Percentiles rank a stretch among this genome's conserved stretches.
These are phyloP conservation scores for Conopomorpha cramerella DNA, from an alignment of 1,140 invertebrate species.

Conservation along the genomic window DNA sequence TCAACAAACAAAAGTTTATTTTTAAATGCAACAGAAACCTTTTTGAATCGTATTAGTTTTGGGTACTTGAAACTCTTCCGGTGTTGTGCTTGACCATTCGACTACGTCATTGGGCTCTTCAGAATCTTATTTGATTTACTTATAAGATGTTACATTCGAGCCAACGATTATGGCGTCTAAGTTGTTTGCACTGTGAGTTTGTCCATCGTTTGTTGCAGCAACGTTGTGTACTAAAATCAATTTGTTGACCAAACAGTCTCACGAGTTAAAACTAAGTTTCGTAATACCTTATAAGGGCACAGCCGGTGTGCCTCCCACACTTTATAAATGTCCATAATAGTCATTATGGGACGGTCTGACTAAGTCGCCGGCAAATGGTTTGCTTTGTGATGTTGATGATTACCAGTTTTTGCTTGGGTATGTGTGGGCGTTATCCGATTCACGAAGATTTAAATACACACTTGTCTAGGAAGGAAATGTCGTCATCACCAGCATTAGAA, in stretches of 20 bases:
- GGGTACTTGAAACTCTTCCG: too few relatives aligned
- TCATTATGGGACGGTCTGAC: conserved; percentile 34
- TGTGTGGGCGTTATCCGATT: conserved; percentile 42
- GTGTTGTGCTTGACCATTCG: too few relatives aligned
- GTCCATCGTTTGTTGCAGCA: not conserved
- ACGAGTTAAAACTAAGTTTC: conserved; percentile 7
- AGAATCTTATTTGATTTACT: too few relatives aligned
- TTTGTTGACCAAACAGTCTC: not conserved
- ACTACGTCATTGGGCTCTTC: too few relatives aligned
- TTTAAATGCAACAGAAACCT: too few relatives aligned
- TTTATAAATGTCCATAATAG: conserved; percentile 46
- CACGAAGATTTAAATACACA: conserved; percentile 42
- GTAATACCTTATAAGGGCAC: conserved; percentile 25
- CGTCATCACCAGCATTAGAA: too few relatives aligned
- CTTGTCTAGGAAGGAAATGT: too few relatives aligned
- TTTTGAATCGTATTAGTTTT: too few relatives aligned
- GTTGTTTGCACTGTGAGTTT: conserved; percentile 4
- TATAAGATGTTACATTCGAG: too few relatives aligned
- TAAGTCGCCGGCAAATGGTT: conserved; percentile 36
- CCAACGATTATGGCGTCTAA: conserved; percentile 5
- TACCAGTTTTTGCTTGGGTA: conserved; percentile 25
- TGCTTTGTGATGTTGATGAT: conserved; percentile 46
- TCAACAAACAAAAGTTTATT: too few relatives aligned
- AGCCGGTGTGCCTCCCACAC: conserved; percentile 38
- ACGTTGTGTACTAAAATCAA: not conserved